Evolutionary conservation across 2,797 vertebrate genomes (phyloP), one percentile per base, ranked within the genome.

Genomic region (Sebastes matsubarae): DNA sequence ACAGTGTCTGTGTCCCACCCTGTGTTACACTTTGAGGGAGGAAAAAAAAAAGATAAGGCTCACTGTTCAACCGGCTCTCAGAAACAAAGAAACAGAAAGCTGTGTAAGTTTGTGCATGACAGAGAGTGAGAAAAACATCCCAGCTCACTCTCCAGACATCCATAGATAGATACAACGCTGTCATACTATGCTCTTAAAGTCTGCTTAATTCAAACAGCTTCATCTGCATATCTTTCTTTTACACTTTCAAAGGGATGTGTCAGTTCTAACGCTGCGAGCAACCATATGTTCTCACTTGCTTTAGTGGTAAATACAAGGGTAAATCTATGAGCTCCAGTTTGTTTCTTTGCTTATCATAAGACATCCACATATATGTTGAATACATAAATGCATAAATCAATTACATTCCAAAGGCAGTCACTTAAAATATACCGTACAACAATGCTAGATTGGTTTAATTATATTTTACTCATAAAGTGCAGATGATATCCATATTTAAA

Each of bases 61-160:
- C 58, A 24, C 8, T 68, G 63, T 78, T 81, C 60, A 65, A 29
- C 29, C 58, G 59, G 22, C 63, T 12, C 13, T 66, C 61, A 27
- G 71, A 74, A 73, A 68, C 50, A 73, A 61, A 65, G 54, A 74
- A 24, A 22, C 22, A 54, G 8, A 27, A 67, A 75, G 27, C 61
- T 65, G 60, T 55, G 54, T 10, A 22, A 9, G 25, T 55, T 57
- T 29, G 9, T 22, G 65, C 16, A 29, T 34, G 46, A 60, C 20
- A 54, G 32, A 24, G 32, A 52, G n/a, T 46, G 11, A 36, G 54
- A 38, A n/a, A 72, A 25, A 72, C 70, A 65, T 20, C 58, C 25
- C 46, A n/a, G 64, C 46, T 50, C 46, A 50, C 46, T 18, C 42
- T 46, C 16, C 42, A 25, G 30, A 58, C 30, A 20, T 38, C 32